Evolutionary conservation across 2,113 vertebrate genomes (phyloP).

Genomic region (Callionymus lyra): DNA sequence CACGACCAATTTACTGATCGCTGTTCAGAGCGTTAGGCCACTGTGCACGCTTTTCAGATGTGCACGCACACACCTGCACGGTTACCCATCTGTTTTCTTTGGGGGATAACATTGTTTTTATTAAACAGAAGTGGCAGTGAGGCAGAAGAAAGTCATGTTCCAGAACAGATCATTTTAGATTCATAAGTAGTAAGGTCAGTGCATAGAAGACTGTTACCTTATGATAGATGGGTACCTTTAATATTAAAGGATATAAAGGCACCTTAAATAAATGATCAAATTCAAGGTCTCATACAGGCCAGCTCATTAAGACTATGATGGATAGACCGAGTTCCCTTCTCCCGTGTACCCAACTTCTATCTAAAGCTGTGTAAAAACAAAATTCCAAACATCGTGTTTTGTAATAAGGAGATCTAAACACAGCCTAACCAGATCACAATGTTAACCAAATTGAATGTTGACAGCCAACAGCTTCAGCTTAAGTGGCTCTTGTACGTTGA

Average conservation of each 20-base stretch:
- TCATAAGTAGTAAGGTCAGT: conserved; percentile 48
- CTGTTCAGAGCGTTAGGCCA: conserved; percentile 11
- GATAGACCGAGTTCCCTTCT: conserved; percentile 1
- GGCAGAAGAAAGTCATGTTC: conserved; percentile 43
- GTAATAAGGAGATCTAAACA: too few relatives aligned
- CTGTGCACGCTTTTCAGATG: background rate
- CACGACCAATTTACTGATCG: conserved; percentile 11
- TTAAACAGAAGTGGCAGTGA: conserved; percentile 40
- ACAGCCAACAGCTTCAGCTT: conserved; percentile 19
- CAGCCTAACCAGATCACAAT: background rate
- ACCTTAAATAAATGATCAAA: conserved; percentile 56
- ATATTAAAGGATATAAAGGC: conserved; percentile 27
- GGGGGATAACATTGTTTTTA: conserved; percentile 53
- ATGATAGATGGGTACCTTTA: conserved; percentile 25
- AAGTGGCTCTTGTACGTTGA: conserved; percentile 4
- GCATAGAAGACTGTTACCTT: conserved; percentile 31
- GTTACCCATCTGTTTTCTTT: conserved; percentile 59
- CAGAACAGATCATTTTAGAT: conserved; percentile 40
- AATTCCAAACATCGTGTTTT: too few relatives aligned
- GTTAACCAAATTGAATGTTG: conserved; percentile 21
- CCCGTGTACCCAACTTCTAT: too few relatives aligned
- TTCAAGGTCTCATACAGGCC: conserved; percentile 17
- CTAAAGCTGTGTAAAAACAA: too few relatives aligned
- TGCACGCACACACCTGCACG: conserved; percentile 30
- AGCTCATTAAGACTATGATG: conserved; percentile 47